A percentile compares a stretch with the other conserved stretches of the same genome.
Evolutionary conservation across 1,140 invertebrate species (phyloP).

Genomic region (Choristoneura fumiferana): DNA sequence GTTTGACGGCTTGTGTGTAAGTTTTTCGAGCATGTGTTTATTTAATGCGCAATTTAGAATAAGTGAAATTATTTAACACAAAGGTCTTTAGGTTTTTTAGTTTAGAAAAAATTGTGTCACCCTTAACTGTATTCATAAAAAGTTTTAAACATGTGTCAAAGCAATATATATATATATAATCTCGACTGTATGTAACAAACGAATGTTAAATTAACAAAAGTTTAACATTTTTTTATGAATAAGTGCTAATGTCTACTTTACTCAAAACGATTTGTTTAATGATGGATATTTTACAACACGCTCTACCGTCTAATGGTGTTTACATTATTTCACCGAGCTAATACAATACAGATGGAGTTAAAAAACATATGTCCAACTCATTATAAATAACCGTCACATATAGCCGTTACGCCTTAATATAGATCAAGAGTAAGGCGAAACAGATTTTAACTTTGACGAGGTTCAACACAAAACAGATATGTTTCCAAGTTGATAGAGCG

Average conservation of each 20-base stretch:
- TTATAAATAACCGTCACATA: conserved; percentile 12
- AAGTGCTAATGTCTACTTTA: no score
- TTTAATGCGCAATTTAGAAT: no score
- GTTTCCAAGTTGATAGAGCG: conserved; percentile 5
- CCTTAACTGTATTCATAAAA: conserved; percentile 13
- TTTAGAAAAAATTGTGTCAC: neutral
- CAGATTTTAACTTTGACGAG: conserved; percentile 16
- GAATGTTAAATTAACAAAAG: no score
- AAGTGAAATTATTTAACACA: no score
- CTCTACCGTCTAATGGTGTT: conserved; percentile 9
- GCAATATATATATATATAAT: no score
- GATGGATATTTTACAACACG: neutral
- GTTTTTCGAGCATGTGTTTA: neutral
- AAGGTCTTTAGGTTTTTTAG: no score
- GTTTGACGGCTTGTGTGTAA: conserved; percentile 8
- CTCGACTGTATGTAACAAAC: no score
- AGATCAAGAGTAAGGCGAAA: conserved; percentile 15
- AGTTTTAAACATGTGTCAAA: no score
- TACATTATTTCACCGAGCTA: neutral
- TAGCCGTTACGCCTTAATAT: conserved; percentile 7
- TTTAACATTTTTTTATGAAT: no score
- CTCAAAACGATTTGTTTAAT: no score
- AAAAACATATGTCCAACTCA: conserved; percentile 6
- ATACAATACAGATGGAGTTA: neutral
- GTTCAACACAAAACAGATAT: conserved; percentile 6